phyloP scores from a whole-genome alignment of 2,888 invertebrate genomes.

The Macaria liturata region DNA sequence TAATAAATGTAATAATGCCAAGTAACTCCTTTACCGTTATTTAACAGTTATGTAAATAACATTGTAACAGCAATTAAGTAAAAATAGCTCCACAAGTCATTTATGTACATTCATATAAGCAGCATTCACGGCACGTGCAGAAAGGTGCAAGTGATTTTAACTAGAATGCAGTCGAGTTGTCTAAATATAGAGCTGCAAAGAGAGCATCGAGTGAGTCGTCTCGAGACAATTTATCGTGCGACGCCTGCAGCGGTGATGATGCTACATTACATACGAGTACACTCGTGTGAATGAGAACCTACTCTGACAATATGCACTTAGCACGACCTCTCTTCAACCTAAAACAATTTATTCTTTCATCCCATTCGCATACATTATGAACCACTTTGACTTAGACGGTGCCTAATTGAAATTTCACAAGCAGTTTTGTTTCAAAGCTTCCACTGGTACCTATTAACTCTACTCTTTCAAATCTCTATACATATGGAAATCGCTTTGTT shows the following conservation, averaged over 20 bases:
- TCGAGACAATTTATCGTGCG: constrained; percentile 46
- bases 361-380: constrained; percentile 24
- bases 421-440: constrained; percentile 29
- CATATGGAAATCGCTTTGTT: constrained; percentile 10
- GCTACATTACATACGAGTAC: constrained; percentile 46
- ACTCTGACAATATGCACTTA: constrained; percentile 20
- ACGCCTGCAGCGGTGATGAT: constrained; percentile 38
- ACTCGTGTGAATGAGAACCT: constrained; percentile 36
- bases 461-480: constrained; percentile 1
- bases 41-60: too few relatives aligned
- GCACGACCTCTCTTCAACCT: constrained; percentile 8
- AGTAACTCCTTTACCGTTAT: too few relatives aligned
- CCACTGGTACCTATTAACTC: constrained; percentile 7
- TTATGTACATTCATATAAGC: too few relatives aligned
- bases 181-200: constrained; percentile 48
- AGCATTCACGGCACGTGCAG: too few relatives aligned
- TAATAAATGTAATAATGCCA: too few relatives aligned
- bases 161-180: constrained; percentile 19
- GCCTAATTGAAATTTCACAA: constrained; percentile 41
- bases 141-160: too few relatives aligned
- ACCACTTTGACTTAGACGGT: constrained; percentile 22
- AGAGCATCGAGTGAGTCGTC: constrained; percentile 43
- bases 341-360: constrained; percentile 22
- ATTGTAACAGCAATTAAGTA: too few relatives aligned
- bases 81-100: too few relatives aligned